Conservation (phyloP, 1,140 invertebrate species). For the Drosophila micromelanica region DNA sequence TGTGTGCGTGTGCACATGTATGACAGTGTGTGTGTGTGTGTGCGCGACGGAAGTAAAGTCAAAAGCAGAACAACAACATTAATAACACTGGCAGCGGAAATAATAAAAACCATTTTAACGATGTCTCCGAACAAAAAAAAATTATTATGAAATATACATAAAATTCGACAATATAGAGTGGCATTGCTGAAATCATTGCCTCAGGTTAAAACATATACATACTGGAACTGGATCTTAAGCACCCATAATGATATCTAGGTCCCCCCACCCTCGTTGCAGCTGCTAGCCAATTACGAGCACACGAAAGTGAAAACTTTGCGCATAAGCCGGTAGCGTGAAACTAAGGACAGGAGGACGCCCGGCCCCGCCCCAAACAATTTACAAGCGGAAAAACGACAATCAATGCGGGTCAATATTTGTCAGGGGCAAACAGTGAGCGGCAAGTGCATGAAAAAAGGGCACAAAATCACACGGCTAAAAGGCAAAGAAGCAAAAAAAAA, state of each 20-base stretch:
- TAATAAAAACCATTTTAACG: constrained; percentile 80
- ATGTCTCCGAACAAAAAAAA: constrained; percentile 62
- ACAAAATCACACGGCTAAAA: constrained; percentile 31
- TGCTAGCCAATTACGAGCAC: constrained; percentile 44
- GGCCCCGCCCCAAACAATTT: constrained; percentile 68
- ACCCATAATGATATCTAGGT: constrained; percentile 38
- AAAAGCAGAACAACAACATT: constrained; percentile 75
- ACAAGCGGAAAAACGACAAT: constrained; percentile 84
- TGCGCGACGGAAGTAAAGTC: constrained; percentile 64
- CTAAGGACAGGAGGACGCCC: constrained; percentile 32
- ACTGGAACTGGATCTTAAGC: constrained; percentile 57
- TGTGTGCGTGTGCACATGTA: constrained; percentile 23
- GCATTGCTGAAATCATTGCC: constrained; percentile 21
- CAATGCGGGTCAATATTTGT: constrained; percentile 84
- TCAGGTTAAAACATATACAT: neutral
- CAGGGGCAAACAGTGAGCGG: constrained; percentile 66
- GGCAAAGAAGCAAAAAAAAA: constrained; percentile 64
- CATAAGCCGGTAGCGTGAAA: constrained; percentile 44
- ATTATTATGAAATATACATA: constrained; percentile 56
- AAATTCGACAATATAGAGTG: constrained; percentile 60
- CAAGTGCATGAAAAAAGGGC: constrained; percentile 8
- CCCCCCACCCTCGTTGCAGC: neutral
- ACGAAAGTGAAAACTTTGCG: constrained; percentile 50
- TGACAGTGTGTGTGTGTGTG: constrained; percentile 13
- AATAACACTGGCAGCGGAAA: constrained; percentile 72